phyloP scores from a whole-genome alignment of 2,888 invertebrate species.

The Gasteruption jaculator region DNA sequence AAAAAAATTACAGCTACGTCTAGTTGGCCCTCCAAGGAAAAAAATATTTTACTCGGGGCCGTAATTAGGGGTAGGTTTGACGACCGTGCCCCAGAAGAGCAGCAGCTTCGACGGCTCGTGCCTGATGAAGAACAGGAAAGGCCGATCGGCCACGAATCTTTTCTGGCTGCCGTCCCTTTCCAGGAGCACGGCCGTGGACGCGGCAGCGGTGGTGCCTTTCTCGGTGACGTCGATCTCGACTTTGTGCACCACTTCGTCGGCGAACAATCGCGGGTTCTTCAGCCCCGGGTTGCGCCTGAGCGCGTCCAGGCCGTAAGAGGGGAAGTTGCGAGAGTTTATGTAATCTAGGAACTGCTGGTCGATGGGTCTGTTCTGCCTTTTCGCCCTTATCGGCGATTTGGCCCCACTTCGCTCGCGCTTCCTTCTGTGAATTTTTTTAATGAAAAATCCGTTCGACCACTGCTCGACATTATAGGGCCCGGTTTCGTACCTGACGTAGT shows the following conservation, averaged over 20 bases:
- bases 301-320: constrained; percentile 37
- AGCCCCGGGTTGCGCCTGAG: constrained; percentile 42
- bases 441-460: constrained; percentile 36
- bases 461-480: constrained; percentile 35
- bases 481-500: constrained; percentile 33
- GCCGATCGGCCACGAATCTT: constrained; percentile 60
- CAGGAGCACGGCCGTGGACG: constrained; percentile 60
- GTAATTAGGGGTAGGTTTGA: constrained; percentile 54
- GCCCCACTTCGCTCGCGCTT: background rate
- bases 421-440: constrained; percentile 23
- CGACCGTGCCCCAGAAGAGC: constrained; percentile 69
- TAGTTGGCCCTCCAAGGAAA: no score
- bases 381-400: constrained; percentile 24
- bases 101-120: constrained; percentile 64
- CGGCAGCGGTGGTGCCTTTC: constrained; percentile 68
- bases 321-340: constrained; percentile 28
- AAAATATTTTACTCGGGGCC: no score
- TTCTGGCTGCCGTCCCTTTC: constrained; percentile 55
- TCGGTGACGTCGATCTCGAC: constrained; percentile 65
- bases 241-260: constrained; percentile 63
- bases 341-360: constrained; percentile 33
- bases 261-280: constrained; percentile 60
- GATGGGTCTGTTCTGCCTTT: constrained; percentile 32
- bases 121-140: constrained; percentile 71
- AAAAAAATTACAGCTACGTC: no score